phyloP scores from a whole-genome alignment of 2,888 invertebrate species.

The Eupithecia subfuscata region DNA sequence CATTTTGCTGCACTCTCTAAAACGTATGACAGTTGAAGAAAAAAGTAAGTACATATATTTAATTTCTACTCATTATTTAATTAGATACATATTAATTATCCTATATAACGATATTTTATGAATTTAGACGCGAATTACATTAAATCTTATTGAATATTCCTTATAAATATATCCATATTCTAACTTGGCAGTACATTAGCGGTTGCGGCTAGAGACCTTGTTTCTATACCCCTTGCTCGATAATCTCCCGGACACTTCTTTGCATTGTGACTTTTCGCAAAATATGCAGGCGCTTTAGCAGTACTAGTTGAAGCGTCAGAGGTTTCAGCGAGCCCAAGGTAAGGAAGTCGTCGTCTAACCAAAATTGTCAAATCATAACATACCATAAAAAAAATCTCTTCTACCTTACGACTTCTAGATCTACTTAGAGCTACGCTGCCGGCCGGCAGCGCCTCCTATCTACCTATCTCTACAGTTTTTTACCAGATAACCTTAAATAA shows the following conservation, averaged over 20 bases:
- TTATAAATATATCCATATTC: conserved; percentile 57
- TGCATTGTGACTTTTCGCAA: neutral
- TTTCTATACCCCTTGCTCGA: conserved; percentile 30
- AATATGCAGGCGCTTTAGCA: neutral
- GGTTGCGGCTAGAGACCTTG: conserved; percentile 71
- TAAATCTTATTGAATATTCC: conserved; percentile 52
- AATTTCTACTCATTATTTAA: conserved; percentile 18
- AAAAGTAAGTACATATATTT: conserved; percentile 1
- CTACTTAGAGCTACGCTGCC: conserved; percentile 48
- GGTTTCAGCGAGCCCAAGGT: conserved; percentile 55
- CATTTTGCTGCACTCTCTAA: neutral
- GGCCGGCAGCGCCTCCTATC: conserved; percentile 41
- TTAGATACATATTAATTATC: conserved; percentile 23
- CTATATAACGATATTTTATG: conserved; percentile 24
- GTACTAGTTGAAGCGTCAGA: neutral
- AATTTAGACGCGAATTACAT: conserved; percentile 45
- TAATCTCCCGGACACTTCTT: neutral
- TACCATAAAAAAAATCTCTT: conserved; percentile 53
- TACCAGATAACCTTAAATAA: conserved; percentile 41
- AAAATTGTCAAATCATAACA: conserved; percentile 61
- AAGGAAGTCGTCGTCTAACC: conserved; percentile 45
- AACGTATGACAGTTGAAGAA: neutral
- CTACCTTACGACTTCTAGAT: conserved; percentile 53
- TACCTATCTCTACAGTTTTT: conserved; percentile 49
- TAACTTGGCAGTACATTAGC: conserved; percentile 79